phyloP scores from a whole-genome alignment of 2,888 invertebrate species.

The Beris chalybata region DNA sequence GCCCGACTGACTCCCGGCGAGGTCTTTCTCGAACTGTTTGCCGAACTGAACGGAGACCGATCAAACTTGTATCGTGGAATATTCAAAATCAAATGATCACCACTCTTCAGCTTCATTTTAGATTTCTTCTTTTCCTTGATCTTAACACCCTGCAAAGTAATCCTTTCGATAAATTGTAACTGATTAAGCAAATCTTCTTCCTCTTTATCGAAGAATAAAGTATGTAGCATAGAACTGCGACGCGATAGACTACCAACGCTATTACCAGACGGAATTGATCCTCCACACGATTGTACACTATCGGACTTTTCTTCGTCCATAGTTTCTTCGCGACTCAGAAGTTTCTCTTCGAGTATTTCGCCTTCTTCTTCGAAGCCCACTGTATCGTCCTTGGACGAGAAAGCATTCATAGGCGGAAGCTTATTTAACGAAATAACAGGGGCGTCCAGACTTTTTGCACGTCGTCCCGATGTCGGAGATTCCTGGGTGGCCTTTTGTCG shows the following conservation, averaged over 20 bases:
- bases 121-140: slow-evolving; percentile 56
- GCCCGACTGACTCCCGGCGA: slow-evolving; percentile 56
- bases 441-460: slow-evolving; percentile 83
- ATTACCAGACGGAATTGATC: slow-evolving; percentile 55
- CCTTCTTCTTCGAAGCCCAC: slow-evolving; percentile 74
- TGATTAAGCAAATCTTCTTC: slow-evolving; percentile 62
- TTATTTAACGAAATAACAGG: slow-evolving; percentile 79
- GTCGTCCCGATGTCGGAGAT: slow-evolving; percentile 72
- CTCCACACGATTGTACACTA: slow-evolving; percentile 54
- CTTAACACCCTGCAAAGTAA: slow-evolving; percentile 55
- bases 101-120: slow-evolving; percentile 54
- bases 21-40: slow-evolving; percentile 55
- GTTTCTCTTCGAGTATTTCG: slow-evolving; percentile 64
- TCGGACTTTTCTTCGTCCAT: slow-evolving; percentile 62
- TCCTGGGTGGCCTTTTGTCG: slow-evolving; percentile 74
- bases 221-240: slow-evolving; percentile 54
- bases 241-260: slow-evolving; percentile 46
- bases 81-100: slow-evolving; percentile 54
- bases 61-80: slow-evolving; percentile 56
- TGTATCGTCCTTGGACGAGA: slow-evolving; percentile 87
- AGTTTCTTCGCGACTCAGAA: slow-evolving; percentile 54
- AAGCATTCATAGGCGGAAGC: slow-evolving; percentile 80
- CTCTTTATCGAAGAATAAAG: slow-evolving; percentile 62
- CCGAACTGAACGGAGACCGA: slow-evolving; percentile 55
- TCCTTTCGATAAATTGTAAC: slow-evolving; percentile 56